These are phyloP conservation scores for Pteria penguin DNA, from an alignment of 2,888 invertebrate species.

Conservation along the genomic window DNA sequence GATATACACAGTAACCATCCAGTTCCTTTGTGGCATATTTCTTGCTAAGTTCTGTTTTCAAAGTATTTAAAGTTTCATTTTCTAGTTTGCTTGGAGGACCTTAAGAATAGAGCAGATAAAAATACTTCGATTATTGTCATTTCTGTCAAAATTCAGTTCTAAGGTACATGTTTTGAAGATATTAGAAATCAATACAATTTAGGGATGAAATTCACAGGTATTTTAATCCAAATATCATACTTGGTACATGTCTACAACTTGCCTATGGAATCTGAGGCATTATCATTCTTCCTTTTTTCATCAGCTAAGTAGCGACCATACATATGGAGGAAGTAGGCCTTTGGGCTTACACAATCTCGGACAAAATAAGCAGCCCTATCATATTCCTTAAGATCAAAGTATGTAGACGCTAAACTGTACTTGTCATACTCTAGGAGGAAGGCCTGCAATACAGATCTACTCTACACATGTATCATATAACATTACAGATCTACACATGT, in stretches of 20 bases:
- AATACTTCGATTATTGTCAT: no score
- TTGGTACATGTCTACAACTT: no score
- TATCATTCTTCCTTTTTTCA: slow-evolving; percentile 93
- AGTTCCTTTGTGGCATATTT: slow-evolving; percentile 81
- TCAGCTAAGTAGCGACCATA: slow-evolving; percentile 93
- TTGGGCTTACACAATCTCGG: slow-evolving; percentile 80
- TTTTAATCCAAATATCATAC: no score
- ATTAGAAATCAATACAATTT: no score
- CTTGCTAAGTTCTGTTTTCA: slow-evolving; percentile 77
- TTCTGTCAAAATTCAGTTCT: no score
- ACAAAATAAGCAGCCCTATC: slow-evolving; percentile 83
- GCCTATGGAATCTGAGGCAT: slow-evolving; percentile 85
- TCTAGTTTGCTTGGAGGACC: slow-evolving; percentile 73
- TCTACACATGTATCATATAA: no score
- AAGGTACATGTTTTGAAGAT: no score
- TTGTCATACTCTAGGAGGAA: slow-evolving; percentile 85
- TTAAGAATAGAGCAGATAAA: no score
- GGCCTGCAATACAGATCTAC: slow-evolving; percentile 73
- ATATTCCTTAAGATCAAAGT: slow-evolving; percentile 94
- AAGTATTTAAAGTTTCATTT: slow-evolving; percentile 75
- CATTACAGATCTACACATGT: no score
- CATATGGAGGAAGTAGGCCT: slow-evolving; percentile 90
- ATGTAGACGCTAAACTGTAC: slow-evolving; percentile 90
- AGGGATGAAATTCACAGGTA: no score
- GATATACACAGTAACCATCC: slow-evolving; percentile 87